These are phyloP conservation scores for Yoshiicerus persimilis DNA, from an alignment of 1,140 invertebrate genomes.

Conservation along the genomic window DNA sequence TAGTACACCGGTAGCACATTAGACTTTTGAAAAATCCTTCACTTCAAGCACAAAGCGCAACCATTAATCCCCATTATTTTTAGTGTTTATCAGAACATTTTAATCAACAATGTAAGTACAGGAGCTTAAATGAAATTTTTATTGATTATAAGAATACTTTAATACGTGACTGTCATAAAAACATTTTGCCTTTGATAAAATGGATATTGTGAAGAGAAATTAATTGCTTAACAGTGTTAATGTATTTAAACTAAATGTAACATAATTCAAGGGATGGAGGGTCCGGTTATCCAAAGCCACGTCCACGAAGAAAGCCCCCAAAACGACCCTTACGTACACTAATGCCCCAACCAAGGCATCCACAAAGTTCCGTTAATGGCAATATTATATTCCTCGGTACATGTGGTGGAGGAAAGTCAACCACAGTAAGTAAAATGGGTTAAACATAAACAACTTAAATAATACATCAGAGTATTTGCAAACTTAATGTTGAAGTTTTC, in stretches of 20 bases:
- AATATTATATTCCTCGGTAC: slow-evolving; percentile 29
- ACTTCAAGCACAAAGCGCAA: background rate
- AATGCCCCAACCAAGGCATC: slow-evolving; percentile 13
- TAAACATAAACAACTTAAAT: background rate
- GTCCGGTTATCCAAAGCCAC: background rate
- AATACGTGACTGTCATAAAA: too few species aligned
- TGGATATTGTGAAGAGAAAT: background rate
- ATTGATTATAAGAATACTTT: background rate
- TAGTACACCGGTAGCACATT: background rate
- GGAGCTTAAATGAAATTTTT: background rate
- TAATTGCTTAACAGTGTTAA: too few species aligned
- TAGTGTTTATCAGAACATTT: background rate
- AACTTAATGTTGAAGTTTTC: background rate
- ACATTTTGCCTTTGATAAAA: background rate
- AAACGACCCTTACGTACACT: background rate
- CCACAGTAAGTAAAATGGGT: slow-evolving; percentile 34
- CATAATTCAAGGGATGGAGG: background rate
- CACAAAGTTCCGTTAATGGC: slow-evolving; percentile 29
- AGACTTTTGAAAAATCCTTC: background rate
- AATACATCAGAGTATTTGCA: background rate
- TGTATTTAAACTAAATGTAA: too few species aligned
- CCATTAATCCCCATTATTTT: background rate
- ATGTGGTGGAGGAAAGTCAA: slow-evolving; percentile 29
- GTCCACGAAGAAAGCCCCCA: background rate
- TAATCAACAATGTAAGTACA: background rate